Base-by-base conservation (phyloP, 2,888 invertebrate genomes). In the Coecobrya sp. region DNA sequence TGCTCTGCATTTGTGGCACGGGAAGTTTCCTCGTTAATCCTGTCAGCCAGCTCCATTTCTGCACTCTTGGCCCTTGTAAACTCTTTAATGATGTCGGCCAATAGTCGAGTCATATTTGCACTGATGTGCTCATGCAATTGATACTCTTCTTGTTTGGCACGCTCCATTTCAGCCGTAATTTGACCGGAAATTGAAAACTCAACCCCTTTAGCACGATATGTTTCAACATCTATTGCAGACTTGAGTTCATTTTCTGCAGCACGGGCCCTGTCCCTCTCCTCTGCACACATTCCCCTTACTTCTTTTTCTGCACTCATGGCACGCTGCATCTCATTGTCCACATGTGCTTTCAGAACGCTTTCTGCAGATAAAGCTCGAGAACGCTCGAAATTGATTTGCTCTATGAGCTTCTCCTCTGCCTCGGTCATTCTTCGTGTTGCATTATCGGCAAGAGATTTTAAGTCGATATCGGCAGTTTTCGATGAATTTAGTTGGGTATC, bases 121-220 rank as follows among this genome's bases (percentile, higher is more conserved):
- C 62, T 82, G 27, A 93, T 45, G 19, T 90, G 36, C 27, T 79
- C 89, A 13, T 52, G n/a, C 4, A 93, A 4, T 7, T 89, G 55
- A 4, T 25, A 13, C 27, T 92, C 86, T 22, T 73, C 89, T 22
- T 76, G 42, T 42, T 89, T 91, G 27, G 91, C 70, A 8, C 89
- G 85, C 25, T 93, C 91, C 0, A 49, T 45, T 73, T 93, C 91
- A 3, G 65, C 22, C 1, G 86, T 73, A 13, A 93, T 62, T 22
- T 86, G 91, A 4, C 55, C 73, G 4, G 91, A 86, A 59, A 93
- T 65, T 0, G 91, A 91, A 55, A 73, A 36, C 73, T 93, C 93
- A 3, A 89, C 89, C 0, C 93, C 89, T 62, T 91, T 91, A 16
- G 93, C 91, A 10, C 93, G 59, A 11, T 85, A 73, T 10, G 76